Evolutionary conservation across 2,113 vertebrate genomes (phyloP).

Genomic region (Pogona vitticeps): DNA sequence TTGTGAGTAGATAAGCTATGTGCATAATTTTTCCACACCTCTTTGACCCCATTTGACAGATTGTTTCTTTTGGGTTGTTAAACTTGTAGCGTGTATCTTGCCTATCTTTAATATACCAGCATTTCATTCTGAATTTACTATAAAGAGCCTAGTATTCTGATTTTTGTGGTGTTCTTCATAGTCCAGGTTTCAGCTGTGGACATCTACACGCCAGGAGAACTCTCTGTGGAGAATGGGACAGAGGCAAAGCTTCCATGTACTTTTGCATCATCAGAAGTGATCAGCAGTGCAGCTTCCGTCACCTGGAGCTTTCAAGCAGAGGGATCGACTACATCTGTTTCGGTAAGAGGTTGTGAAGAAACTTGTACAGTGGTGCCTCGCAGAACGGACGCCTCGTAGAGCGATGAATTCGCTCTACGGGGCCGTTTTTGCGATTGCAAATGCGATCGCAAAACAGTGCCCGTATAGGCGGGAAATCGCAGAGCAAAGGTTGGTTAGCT

Average conservation of each 20-base stretch:
- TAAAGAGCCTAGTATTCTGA: constrained; percentile 17
- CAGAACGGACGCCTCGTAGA: too few species aligned
- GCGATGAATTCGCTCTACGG: too few species aligned
- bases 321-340: constrained; percentile 67
- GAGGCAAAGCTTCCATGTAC: constrained; percentile 83
- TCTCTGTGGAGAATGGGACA: constrained; percentile 89
- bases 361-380: too few species aligned
- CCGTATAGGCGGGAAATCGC: too few species aligned
- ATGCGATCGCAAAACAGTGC: too few species aligned
- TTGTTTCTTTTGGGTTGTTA: not conserved
- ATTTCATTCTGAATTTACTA: not conserved
- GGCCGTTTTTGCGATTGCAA: too few species aligned
- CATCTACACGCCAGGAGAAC: constrained; percentile 79
- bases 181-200: constrained; percentile 77
- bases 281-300: constrained; percentile 78
- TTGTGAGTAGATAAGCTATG: not conserved
- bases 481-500: too few species aligned
- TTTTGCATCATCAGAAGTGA: constrained; percentile 83
- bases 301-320: constrained; percentile 86
- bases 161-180: constrained; percentile 42
- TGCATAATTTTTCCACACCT: not conserved
- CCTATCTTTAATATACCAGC: not conserved
- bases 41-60: not conserved
- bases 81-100: too few species aligned
- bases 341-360: constrained; percentile 68